Evolutionary conservation across 2,113 vertebrate species (phyloP), one percentile per base, ranked within the genome.

Genomic region (Rhinoptilus africanus): DNA sequence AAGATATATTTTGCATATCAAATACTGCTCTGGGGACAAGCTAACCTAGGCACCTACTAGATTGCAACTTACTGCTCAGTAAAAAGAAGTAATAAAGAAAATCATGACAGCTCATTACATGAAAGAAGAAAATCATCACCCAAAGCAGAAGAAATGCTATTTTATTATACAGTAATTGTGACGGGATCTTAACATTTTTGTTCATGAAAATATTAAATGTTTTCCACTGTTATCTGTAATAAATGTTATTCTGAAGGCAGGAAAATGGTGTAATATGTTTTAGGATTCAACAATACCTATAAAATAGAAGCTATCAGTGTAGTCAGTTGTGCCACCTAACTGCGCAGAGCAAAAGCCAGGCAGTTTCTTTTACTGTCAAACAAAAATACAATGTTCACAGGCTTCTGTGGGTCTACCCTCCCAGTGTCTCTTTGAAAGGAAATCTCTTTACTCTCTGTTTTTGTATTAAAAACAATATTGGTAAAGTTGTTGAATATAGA

Each of bases 1-100:
- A 94, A 91, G 73, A 76, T 93, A 28, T 43, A 53, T 96, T 97
- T 93, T 96, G 90, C 88, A 93, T 95, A 87, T 95, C 90, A 94
- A 93, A 94, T 64, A 83, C 32, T 82, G 79, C 94, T 96, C 82
- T 91, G 91, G 88, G 71, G 76, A 90, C 79, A 77, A 81, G 69
- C 78, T 93, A 93, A 92, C 93, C 64, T 63, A 73, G 48, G 66
- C 71, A 75, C 41, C 71, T 64, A 60, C 50, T 87, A 71, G 69
- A 95, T 72, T 95, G 83, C 71, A 85, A 89, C 91, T 90, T 94
- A 74, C 47, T 93, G 59, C 80, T 95, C 67, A 34, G 69, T 85
- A 63, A 66, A 91, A 68, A 82, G 60, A 63, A 71, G 45, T 47
- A 92, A 95, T 80, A 96, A 95, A 93, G 85, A 95, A 95, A 96